Evolutionary conservation across 2,797 vertebrate species (phyloP), one percentile per base, ranked within the genome.

Genomic region (Denticeps clupeoides): DNA sequence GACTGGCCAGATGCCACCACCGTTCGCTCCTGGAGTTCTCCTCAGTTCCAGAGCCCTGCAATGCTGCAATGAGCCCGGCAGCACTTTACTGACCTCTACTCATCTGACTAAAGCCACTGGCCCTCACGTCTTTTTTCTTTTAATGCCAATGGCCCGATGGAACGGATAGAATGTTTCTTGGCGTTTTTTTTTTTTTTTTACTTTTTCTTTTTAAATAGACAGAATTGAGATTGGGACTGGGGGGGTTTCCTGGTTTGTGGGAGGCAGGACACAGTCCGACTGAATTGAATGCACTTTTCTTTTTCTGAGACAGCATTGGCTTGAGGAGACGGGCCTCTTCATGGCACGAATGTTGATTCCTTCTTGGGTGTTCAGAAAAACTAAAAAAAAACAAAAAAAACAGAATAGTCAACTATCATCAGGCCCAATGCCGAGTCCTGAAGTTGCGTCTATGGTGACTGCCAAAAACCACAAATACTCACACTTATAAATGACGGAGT

Each of bases 31-130:
- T n/a, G n/a, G n/a, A n/a, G n/a, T n/a, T n/a, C 19, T 59, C 50
- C 24, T 7, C 41, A 73, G 72, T 67, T 74, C 68, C 70, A 78
- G 69, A 72, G 78, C 78, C 78, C 79, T 75, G 78, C 40, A 37
- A 82, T 82, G 80, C 75, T 79, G 78, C 80, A n/a, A n/a, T n/a
- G 78, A 72, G 64, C 70, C 70, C 74, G 74, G 72, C 77, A 78
- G 76, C 70, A 63, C 70, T 37, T 15, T 23, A 61, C 50, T 38
- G 49, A 48, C 48, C 60, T 58, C 58, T 58, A 64, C 64, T 58
- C 55, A 60, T 31, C 31, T 47, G 51, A 48, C 33, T 52, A 46
- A 25, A 47, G 31, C 26, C 55, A 47, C 25, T 7, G 4, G 13
- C 18, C 24, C 22, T 32, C 35, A 12, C 15, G 11, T 6, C 8